These are phyloP conservation scores for Ornithoptera priamus DNA, from an alignment of 2,888 invertebrate species.

Conservation along the genomic window DNA sequence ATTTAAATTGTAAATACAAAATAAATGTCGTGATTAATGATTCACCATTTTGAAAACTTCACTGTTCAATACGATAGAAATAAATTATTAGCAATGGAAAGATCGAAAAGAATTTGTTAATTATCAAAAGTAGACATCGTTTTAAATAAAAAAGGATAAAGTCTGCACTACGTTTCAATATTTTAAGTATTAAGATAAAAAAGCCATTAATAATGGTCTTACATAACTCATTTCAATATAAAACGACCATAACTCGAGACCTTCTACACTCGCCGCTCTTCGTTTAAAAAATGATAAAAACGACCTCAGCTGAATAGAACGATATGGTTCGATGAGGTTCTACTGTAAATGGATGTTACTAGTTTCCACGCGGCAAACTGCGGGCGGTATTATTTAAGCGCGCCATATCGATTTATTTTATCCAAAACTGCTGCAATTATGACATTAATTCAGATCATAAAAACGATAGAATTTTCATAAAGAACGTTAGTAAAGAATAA, in stretches of 20 bases:
- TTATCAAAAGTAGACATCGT: constrained; percentile 18
- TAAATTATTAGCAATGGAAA: constrained; percentile 13
- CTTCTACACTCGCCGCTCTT: constrained; percentile 36
- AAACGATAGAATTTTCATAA: constrained; percentile 68
- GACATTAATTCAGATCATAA: constrained; percentile 76
- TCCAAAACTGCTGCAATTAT: constrained; percentile 74
- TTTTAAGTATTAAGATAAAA: constrained; percentile 56
- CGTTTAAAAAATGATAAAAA: constrained; percentile 38
- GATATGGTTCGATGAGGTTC: constrained; percentile 51
- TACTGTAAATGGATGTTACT: constrained; percentile 52
- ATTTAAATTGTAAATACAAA: constrained; percentile 16
- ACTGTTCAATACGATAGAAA: constrained; percentile 9
- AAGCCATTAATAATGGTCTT: constrained; percentile 56
- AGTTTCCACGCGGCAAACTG: constrained; percentile 51
- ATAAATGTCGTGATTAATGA: constrained; percentile 11
- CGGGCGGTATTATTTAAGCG: constrained; percentile 75
- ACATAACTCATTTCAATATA: constrained; percentile 53
- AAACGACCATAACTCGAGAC: constrained; percentile 40
- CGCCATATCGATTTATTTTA: constrained; percentile 75
- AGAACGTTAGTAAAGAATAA: constrained; percentile 68
- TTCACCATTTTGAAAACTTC: constrained; percentile 11
- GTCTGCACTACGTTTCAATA: constrained; percentile 52
- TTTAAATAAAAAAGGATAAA: constrained; percentile 40
- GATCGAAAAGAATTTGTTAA: constrained; percentile 20
- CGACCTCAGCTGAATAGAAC: constrained; percentile 44